Conservation (phyloP, 2,888 invertebrate species). For the Hypolimnas misippus region DNA sequence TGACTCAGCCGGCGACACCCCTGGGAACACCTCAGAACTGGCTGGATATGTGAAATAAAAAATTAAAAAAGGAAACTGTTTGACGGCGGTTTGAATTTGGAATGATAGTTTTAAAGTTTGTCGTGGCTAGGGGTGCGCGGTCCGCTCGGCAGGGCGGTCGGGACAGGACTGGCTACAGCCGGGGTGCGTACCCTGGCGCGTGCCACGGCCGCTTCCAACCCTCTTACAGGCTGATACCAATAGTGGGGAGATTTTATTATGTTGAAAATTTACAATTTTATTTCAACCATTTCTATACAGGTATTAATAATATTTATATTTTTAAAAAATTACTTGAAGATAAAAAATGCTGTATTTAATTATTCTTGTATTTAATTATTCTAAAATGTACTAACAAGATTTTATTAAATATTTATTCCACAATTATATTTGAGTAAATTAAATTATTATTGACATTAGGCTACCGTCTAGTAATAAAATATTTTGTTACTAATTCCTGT, state of each 20-base stretch:
- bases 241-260: constrained; percentile 20
- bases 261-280: constrained; percentile 7
- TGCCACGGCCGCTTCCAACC: constrained; percentile 64
- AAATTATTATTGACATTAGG: no score
- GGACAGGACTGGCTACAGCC: constrained; percentile 66
- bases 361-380: no score
- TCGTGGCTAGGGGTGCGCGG: constrained; percentile 71
- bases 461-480: no score
- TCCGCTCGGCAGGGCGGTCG: constrained; percentile 73
- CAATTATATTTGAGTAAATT: no score
- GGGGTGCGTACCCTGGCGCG: constrained; percentile 73
- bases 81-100: constrained; percentile 36
- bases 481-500: background rate
- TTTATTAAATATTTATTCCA: no score
- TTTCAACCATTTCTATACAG: background rate
- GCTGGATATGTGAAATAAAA: constrained; percentile 13
- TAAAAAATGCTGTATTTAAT: no score
- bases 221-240: constrained; percentile 58
- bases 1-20: constrained; percentile 78
- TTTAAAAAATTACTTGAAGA: no score
- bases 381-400: no score
- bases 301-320: constrained; percentile 1
- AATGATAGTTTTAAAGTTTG: constrained; percentile 45
- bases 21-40: constrained; percentile 50
- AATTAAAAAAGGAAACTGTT: constrained; percentile 25